These are phyloP conservation scores for Thysanoteuthis rhombus DNA, from an alignment of 2,888 invertebrate genomes.

Conservation along the genomic window DNA sequence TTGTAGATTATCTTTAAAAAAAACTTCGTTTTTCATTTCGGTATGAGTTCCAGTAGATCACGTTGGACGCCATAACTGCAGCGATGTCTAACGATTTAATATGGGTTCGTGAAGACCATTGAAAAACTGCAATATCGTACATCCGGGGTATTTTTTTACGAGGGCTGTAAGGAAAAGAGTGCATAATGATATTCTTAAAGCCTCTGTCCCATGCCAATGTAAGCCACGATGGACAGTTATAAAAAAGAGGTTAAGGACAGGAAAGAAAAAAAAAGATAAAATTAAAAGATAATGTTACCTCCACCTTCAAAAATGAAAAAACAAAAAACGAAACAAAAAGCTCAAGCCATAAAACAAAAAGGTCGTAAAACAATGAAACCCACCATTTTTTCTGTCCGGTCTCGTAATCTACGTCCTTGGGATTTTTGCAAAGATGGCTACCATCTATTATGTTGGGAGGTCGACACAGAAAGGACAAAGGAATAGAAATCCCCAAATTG, in stretches of 20 bases:
- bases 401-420: background rate
- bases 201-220: background rate
- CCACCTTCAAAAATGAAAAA: background rate
- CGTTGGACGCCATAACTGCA: background rate
- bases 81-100: background rate
- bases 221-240: background rate
- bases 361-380: background rate
- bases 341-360: background rate
- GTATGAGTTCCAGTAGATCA: background rate
- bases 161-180: background rate
- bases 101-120: background rate
- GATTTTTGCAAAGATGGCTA: background rate
- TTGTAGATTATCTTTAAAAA: background rate
- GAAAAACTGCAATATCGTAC: background rate
- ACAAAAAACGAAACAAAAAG: background rate
- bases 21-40: background rate
- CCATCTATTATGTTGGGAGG: background rate
- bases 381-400: background rate
- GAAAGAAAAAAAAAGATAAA: too few relatives aligned
- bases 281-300: too few relatives aligned
- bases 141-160: background rate
- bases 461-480: background rate
- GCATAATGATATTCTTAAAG: background rate
- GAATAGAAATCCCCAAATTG: background rate
- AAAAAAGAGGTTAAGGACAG: background rate